Evolutionary conservation across 2,113 vertebrate genomes (phyloP).

Genomic region (Mus pahari): DNA sequence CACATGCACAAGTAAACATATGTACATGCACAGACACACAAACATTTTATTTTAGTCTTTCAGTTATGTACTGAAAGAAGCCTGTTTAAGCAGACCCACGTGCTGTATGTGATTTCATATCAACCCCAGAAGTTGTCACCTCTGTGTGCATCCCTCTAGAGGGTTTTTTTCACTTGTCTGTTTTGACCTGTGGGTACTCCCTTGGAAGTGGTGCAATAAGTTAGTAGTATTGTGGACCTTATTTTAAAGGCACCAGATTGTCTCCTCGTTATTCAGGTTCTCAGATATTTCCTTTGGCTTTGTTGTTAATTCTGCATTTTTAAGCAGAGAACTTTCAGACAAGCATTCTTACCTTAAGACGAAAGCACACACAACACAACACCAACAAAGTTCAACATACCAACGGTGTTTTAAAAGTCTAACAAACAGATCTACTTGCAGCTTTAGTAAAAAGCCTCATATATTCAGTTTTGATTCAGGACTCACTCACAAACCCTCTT

Average conservation of each 20-base stretch:
- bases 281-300: background rate
- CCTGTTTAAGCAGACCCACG: background rate
- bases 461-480: background rate
- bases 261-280: constrained; percentile 25
- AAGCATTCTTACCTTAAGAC: background rate
- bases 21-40: background rate
- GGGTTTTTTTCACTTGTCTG: background rate
- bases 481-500: background rate
- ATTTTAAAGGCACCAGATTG: background rate
- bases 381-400: background rate
- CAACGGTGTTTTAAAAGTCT: background rate
- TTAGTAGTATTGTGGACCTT: background rate
- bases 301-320: constrained; percentile 23
- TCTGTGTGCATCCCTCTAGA: background rate
- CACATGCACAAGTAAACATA: background rate
- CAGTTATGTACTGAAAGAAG: constrained; percentile 9
- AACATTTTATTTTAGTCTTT: background rate
- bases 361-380: background rate
- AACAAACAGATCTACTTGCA: background rate
- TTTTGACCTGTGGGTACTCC: background rate
- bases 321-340: constrained; percentile 3
- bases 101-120: background rate
- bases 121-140: background rate
- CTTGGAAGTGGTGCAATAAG: background rate
- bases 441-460: background rate